Conservation (phyloP, 2,797 vertebrate genomes). For the Fistularia commersonii region DNA sequence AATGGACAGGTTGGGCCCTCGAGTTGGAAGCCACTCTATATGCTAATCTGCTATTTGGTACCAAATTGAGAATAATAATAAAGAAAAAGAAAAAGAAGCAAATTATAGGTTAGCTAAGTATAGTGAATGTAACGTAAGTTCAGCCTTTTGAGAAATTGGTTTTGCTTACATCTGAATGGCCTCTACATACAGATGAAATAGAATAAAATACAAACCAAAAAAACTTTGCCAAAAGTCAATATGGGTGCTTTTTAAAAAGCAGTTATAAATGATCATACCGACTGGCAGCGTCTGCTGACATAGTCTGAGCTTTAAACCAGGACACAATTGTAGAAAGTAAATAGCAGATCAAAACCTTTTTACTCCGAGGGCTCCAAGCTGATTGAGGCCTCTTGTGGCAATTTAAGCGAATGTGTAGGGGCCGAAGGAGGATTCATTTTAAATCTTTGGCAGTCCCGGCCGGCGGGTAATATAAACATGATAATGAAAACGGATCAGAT, state of each 20-base stretch:
- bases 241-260: not conserved
- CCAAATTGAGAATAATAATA: too few relatives aligned
- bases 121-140: too few relatives aligned
- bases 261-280: not conserved
- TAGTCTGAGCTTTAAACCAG: not conserved
- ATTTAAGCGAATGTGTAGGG: conserved; percentile 1
- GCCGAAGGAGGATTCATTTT: conserved; percentile 6
- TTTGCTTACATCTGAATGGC: too few relatives aligned
- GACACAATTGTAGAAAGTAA: conserved; percentile 8
- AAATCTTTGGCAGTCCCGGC: conserved; percentile 8
- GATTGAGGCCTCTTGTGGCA: not conserved
- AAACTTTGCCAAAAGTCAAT: not conserved
- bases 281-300: not conserved
- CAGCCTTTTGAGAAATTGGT: too few relatives aligned
- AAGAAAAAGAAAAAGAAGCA: too few relatives aligned
- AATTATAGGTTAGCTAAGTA: too few relatives aligned
- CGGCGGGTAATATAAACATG: conserved; percentile 9
- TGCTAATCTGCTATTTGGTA: too few relatives aligned
- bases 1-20: too few relatives aligned
- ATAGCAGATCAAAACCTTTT: conserved; percentile 3
- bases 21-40: too few relatives aligned
- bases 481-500: conserved; percentile 21
- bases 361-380: conserved; percentile 9
- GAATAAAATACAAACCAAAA: too few relatives aligned
- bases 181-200: not conserved